Evolutionary conservation across 2,888 invertebrate species (phyloP).

Genomic region (Lasioglossum lativentre): DNA sequence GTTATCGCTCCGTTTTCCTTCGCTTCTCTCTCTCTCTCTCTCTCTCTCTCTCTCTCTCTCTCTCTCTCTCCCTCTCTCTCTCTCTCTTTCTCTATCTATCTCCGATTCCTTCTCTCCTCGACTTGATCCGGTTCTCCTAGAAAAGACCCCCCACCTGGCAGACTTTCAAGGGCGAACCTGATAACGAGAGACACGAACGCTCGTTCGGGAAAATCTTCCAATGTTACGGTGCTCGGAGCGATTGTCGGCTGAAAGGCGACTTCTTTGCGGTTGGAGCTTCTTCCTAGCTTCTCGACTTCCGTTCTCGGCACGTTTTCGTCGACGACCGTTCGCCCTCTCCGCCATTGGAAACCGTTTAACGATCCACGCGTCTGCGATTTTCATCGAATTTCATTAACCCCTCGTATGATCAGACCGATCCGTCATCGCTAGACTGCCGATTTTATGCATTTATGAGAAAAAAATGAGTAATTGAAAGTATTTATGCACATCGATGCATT

Average conservation of each 20-base stretch:
- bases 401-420: not conserved
- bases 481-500: no score
- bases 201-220: constrained; percentile 29
- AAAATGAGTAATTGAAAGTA: no score
- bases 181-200: constrained; percentile 40
- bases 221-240: constrained; percentile 8
- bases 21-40: not conserved
- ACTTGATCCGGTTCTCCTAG: not conserved
- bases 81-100: not conserved
- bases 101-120: not conserved
- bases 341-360: constrained; percentile 15
- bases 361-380: constrained; percentile 1
- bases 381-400: constrained; percentile 5
- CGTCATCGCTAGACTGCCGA: no score
- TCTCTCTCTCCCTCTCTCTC: no score
- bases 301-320: not conserved
- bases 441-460: no score
- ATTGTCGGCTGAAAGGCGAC: constrained; percentile 21
- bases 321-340: not conserved
- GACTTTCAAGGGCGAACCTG: constrained; percentile 30
- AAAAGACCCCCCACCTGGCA: constrained; percentile 27
- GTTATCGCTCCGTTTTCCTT: not conserved
- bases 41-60: not conserved
- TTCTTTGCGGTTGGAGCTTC: constrained; percentile 23
- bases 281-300: not conserved